A percentile compares a stretch with the other conserved stretches of the same genome.
Conservation (phyloP, 2,113 vertebrate species). For the Eptesicus fuscus region DNA sequence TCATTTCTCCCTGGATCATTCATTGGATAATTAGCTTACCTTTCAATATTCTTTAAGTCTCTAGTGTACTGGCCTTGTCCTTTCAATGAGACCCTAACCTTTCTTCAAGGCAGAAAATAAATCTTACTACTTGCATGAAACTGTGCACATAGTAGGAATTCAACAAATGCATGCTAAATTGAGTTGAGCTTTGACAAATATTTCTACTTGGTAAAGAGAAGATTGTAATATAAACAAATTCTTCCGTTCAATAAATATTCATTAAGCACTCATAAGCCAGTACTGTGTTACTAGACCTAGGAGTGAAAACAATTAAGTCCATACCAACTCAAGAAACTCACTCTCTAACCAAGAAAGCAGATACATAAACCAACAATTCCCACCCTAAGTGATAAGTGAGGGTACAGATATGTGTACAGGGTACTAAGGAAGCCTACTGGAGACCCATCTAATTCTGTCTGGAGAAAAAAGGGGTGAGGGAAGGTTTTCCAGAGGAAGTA, state of each 20-base stretch:
- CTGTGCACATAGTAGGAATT: not conserved
- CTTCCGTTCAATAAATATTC: not conserved
- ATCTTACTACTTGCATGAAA: conserved; percentile 19
- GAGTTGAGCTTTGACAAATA: conserved; percentile 21
- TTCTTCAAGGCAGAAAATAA: conserved; percentile 41
- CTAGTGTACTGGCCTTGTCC: not conserved
- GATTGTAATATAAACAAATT: not conserved
- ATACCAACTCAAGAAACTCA: not conserved
- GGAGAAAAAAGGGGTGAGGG: not conserved
- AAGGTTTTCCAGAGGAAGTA: not conserved
- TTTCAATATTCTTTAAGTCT: not conserved
- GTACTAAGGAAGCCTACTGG: not conserved
- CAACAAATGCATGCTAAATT: not conserved
- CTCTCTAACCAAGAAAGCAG: not conserved
- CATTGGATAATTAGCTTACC: not conserved
- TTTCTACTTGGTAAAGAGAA: conserved; percentile 14
- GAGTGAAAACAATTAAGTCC: not conserved
- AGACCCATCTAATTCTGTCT: not conserved
- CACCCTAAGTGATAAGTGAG: not conserved
- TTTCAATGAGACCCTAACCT: not conserved
- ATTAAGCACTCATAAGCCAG: not conserved
- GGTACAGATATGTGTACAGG: not conserved
- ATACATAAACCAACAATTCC: not conserved
- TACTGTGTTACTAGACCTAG: not conserved
- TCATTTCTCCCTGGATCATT: not conserved